A percentile compares a stretch with the other conserved stretches of the same genome.
Conservation (phyloP, 2,797 vertebrate species). For the Gallinago nigripennis region DNA sequence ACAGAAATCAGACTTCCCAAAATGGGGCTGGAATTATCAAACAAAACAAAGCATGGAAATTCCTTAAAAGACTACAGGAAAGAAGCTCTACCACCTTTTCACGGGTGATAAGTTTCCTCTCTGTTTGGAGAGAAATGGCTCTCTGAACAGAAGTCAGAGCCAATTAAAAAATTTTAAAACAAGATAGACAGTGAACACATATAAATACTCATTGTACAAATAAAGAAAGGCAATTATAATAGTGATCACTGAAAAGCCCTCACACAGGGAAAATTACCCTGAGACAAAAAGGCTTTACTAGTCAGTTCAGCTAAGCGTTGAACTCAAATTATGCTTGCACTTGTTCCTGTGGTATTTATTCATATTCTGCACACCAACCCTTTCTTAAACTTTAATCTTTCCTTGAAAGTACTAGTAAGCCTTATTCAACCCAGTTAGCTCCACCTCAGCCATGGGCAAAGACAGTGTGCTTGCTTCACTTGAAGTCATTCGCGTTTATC, state of each 20-base stretch:
- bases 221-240: not conserved
- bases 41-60: not conserved
- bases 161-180: not conserved
- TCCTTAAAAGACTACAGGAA: not conserved
- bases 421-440: not conserved
- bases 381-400: not conserved
- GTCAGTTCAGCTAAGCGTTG: not conserved
- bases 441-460: not conserved
- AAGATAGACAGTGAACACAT: not conserved
- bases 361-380: not conserved
- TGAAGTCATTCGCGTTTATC: not conserved
- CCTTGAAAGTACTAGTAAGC: not conserved
- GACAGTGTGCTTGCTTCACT: not conserved
- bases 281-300: not conserved
- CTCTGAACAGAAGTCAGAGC: not conserved
- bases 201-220: not conserved
- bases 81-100: not conserved
- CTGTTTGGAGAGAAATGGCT: not conserved
- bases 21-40: not conserved
- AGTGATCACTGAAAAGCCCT: not conserved
- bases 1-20: not conserved
- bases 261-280: not conserved
- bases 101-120: not conserved
- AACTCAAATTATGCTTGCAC: not conserved
- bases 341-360: not conserved